Evolutionary conservation across 2,113 vertebrate species (phyloP).

Genomic region (Pterocles gutturalis): DNA sequence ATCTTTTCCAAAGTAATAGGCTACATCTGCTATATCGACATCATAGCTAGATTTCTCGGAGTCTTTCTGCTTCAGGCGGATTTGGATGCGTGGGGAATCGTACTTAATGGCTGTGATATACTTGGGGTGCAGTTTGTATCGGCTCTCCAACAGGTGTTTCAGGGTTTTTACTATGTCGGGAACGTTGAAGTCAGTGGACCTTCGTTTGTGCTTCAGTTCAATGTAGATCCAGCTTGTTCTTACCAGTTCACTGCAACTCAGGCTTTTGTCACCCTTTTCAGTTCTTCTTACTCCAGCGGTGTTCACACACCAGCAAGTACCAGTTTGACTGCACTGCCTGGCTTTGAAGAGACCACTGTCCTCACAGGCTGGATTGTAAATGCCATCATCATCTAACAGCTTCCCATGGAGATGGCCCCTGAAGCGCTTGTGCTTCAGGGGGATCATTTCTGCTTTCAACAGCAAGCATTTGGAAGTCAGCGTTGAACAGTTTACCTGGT

Average conservation of each 20-base stretch:
- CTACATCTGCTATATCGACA: conserved; percentile 76
- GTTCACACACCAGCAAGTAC: conserved; percentile 91
- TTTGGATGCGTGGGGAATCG: conserved; percentile 73
- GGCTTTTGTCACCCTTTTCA: conserved; percentile 77
- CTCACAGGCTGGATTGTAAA: conserved; percentile 85
- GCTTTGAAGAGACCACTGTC: conserved; percentile 80
- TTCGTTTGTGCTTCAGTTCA: conserved; percentile 53
- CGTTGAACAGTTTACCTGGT: conserved; percentile 23
- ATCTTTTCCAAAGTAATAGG: conserved; percentile 91
- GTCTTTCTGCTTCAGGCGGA: conserved; percentile 75
- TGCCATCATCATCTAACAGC: conserved; percentile 84
- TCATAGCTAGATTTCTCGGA: background rate
- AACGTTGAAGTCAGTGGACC: conserved; percentile 30
- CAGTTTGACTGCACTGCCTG: conserved; percentile 83
- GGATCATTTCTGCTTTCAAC: conserved; percentile 82
- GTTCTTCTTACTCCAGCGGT: conserved; percentile 85
- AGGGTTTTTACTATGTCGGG: background rate
- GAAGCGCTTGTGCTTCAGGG: background rate
- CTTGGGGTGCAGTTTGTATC: conserved; percentile 71
- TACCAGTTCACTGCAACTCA: conserved; percentile 81
- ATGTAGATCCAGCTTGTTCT: conserved; percentile 77
- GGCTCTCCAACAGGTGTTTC: conserved; percentile 41
- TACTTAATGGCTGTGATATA: conserved; percentile 72
- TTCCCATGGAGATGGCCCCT: conserved; percentile 66
- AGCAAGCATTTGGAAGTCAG: conserved; percentile 86